phyloP scores from a whole-genome alignment of 2,797 vertebrate genomes.

The Orestias chungarensis region DNA sequence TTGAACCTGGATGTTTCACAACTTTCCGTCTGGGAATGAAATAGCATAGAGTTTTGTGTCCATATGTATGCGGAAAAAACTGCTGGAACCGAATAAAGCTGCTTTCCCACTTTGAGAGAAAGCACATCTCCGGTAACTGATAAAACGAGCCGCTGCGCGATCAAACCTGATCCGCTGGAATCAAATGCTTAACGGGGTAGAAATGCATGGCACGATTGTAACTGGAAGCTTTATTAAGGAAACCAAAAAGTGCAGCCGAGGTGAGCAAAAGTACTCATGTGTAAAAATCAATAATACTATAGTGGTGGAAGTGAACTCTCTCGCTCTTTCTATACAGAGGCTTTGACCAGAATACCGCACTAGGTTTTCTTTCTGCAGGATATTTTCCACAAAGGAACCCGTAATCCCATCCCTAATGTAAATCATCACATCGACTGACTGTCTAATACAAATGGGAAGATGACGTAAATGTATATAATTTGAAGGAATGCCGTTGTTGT shows the following conservation, averaged over 20 bases:
- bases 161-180: not conserved
- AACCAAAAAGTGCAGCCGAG: slow-evolving; percentile 3
- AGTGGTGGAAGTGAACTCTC: not conserved
- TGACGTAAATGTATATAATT: not conserved
- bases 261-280: not conserved
- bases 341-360: not conserved
- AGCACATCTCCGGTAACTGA: not conserved
- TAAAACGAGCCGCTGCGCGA: not conserved
- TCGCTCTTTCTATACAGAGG: not conserved
- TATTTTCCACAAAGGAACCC: not conserved
- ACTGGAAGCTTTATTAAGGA: slow-evolving; percentile 5
- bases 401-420: not conserved
- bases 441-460: not conserved
- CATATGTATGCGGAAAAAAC: not conserved
- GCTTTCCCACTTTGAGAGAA: not conserved
- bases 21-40: not conserved
- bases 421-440: not conserved
- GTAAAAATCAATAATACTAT: slow-evolving; percentile 7
- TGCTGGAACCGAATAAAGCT: not conserved
- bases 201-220: not conserved
- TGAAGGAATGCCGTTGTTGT: not conserved
- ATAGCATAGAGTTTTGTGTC: not conserved
- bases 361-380: not conserved
- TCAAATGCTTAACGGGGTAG: not conserved
- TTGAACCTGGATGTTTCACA: not conserved